Conservation (phyloP, 1,140 invertebrate species). For the Oncopeltus fasciatus region DNA sequence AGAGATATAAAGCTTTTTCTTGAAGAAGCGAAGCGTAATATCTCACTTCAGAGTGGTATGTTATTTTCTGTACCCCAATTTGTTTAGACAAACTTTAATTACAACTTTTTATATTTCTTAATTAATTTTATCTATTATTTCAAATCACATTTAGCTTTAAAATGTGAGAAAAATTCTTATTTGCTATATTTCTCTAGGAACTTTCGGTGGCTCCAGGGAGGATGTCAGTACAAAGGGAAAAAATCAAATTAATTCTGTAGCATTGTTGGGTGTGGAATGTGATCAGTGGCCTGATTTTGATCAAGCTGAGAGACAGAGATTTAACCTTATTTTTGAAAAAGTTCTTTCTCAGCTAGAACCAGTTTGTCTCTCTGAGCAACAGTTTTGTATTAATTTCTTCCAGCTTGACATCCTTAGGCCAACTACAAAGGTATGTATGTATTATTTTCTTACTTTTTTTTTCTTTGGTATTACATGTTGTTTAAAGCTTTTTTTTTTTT, state of each 20-base stretch:
- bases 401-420: constrained; percentile 53
- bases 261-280: constrained; percentile 44
- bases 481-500: background rate
- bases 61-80: too few species aligned
- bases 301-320: constrained; percentile 38
- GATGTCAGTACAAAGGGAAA: constrained; percentile 27
- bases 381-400: constrained; percentile 89
- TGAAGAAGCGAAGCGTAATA: constrained; percentile 49
- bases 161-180: too few species aligned
- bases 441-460: background rate
- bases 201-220: constrained; percentile 27
- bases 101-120: too few species aligned
- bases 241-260: constrained; percentile 21
- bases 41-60: constrained; percentile 30
- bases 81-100: too few species aligned
- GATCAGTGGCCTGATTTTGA: constrained; percentile 41
- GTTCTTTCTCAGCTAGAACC: constrained; percentile 79
- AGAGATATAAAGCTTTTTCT: constrained; percentile 66
- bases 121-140: too few species aligned
- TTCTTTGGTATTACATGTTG: background rate
- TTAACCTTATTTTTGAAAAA: constrained; percentile 61
- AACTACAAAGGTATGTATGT: constrained; percentile 30
- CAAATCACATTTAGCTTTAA: too few species aligned
- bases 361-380: constrained; percentile 84
- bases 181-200: constrained; percentile 3